Evolutionary conservation across 2,113 vertebrate genomes (phyloP).

Genomic region (Rhinichthys klamathensis): DNA sequence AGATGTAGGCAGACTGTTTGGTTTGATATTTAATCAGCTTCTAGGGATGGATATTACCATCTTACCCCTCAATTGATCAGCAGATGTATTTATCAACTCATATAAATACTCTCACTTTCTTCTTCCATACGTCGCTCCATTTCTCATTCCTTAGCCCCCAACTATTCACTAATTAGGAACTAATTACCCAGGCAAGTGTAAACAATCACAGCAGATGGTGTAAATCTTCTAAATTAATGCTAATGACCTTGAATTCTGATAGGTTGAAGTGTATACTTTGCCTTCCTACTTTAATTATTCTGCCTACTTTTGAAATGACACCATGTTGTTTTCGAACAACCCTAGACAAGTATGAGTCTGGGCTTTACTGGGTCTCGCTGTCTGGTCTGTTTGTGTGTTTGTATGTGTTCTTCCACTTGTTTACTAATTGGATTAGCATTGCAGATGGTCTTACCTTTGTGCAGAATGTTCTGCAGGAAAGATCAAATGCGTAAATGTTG

Average conservation of each 20-base stretch:
- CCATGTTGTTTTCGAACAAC: constrained; percentile 2
- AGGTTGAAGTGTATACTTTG: not conserved
- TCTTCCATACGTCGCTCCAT: constrained; percentile 33
- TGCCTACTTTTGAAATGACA: constrained; percentile 23
- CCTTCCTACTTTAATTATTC: constrained; percentile 11
- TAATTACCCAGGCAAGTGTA: constrained; percentile 90
- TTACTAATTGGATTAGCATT: constrained; percentile 41
- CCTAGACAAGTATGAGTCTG: constrained; percentile 11
- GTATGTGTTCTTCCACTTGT: constrained; percentile 24
- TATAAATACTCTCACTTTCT: constrained; percentile 10
- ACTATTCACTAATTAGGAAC: constrained; percentile 87
- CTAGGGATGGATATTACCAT: not conserved
- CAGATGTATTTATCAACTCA: not conserved
- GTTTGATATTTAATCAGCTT: not conserved
- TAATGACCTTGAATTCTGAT: constrained; percentile 80
- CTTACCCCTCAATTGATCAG: not conserved
- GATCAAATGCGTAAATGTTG: constrained; percentile 2
- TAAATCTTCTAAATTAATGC: constrained; percentile 74
- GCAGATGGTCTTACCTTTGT: constrained; percentile 23
- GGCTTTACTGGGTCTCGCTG: constrained; percentile 5
- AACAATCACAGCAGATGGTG: constrained; percentile 90
- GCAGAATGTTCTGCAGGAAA: not conserved
- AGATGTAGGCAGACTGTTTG: not conserved
- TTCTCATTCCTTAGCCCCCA: constrained; percentile 48
- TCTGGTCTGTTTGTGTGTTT: constrained; percentile 19